Evolutionary conservation across 2,888 invertebrate species (phyloP).

Genomic region (Drosophila tripunctata): DNA sequence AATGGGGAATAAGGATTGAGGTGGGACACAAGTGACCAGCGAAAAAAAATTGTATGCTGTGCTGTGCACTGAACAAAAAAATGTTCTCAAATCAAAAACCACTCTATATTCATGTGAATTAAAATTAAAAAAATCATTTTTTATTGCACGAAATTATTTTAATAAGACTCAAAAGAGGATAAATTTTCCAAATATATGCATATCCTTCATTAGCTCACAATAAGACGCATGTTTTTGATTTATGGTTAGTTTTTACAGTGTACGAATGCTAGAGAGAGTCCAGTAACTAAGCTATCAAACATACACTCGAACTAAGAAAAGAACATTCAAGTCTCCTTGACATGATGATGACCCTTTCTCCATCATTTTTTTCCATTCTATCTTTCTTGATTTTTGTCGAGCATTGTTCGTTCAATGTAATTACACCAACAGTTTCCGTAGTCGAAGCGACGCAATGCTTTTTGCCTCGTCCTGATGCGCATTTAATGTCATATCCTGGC

Average conservation of each 20-base stretch:
- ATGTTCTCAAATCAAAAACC: too few species aligned
- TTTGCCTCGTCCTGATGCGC: slow-evolving; percentile 67
- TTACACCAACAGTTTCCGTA: slow-evolving; percentile 72
- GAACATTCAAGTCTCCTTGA: background rate
- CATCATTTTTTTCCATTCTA: background rate
- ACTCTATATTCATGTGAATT: too few species aligned
- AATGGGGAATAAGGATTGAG: slow-evolving; percentile 8
- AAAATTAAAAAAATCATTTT: too few species aligned
- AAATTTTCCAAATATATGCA: too few species aligned
- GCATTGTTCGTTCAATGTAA: slow-evolving; percentile 58
- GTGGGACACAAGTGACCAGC: slow-evolving; percentile 71
- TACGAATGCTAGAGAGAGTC: too few species aligned
- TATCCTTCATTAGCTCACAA: too few species aligned
- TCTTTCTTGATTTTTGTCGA: slow-evolving; percentile 16
- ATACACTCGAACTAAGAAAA: background rate
- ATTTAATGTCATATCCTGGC: slow-evolving; percentile 76
- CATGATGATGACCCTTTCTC: background rate
- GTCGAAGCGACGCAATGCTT: slow-evolving; percentile 31
- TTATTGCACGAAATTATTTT: too few species aligned
- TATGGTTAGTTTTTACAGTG: too few species aligned
- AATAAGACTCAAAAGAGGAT: too few species aligned
- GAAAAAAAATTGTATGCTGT: background rate
- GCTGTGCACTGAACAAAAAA: background rate
- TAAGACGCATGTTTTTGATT: too few species aligned
- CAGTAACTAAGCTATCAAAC: background rate